These are phyloP conservation scores for Poliocrania exsul DNA, from an alignment of 2,797 vertebrate species.

Conservation along the genomic window DNA sequence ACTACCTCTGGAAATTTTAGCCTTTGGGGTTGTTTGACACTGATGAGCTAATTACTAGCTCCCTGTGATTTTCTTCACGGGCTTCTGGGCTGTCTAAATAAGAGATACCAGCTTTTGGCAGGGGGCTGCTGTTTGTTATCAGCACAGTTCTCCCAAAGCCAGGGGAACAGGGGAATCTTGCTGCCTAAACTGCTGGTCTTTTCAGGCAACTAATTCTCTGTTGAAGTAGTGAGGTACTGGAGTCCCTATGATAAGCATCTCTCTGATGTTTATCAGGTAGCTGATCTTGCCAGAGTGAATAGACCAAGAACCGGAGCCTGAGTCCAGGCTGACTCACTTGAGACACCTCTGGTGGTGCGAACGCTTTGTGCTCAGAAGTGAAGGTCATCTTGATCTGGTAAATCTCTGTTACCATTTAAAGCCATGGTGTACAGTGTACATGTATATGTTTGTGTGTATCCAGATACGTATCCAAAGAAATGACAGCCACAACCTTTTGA, in stretches of 20 bases:
- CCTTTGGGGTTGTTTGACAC: not conserved
- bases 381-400: not conserved
- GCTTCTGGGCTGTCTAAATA: not conserved
- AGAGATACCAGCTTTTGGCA: not conserved
- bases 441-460: not conserved
- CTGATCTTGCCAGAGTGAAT: not conserved
- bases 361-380: not conserved
- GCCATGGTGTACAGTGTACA: not conserved
- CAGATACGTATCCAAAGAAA: not conserved
- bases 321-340: not conserved
- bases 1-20: not conserved
- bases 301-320: not conserved
- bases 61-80: not conserved
- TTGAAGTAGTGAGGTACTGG: not conserved
- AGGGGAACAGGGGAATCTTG: not conserved
- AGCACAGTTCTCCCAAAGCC: not conserved
- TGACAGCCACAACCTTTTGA: accelerated
- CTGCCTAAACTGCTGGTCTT: not conserved
- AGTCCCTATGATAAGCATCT: not conserved
- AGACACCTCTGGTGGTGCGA: not conserved
- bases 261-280: not conserved
- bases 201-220: not conserved
- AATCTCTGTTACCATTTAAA: not conserved
- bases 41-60: not conserved
- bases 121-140: not conserved